phyloP scores from a whole-genome alignment of 2,113 vertebrate species.

The Xiphias gladius region DNA sequence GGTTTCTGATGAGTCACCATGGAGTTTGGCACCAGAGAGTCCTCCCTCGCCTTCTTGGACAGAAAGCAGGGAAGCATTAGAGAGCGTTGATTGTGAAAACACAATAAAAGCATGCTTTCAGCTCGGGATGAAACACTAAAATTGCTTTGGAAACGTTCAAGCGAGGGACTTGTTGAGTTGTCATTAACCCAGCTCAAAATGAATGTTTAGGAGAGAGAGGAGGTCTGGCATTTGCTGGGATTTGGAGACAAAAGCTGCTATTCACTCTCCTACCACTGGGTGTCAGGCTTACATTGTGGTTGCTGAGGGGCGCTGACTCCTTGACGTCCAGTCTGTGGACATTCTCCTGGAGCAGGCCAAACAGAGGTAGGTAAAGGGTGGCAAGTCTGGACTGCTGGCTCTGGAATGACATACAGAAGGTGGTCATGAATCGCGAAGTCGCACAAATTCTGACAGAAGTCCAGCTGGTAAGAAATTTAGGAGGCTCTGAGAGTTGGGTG shows the following conservation, averaged over 20 bases:
- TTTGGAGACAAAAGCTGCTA: neutral
- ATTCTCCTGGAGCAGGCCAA: conserved; percentile 95
- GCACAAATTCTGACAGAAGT: neutral
- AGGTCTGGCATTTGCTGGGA: neutral
- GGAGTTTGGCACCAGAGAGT: conserved; percentile 82
- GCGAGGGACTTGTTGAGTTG: neutral
- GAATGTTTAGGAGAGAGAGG: neutral
- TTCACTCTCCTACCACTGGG: conserved; percentile 45
- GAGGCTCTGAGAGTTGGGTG: neutral
- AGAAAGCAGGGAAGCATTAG: conserved; percentile 28
- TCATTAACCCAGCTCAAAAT: neutral
- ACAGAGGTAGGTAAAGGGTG: conserved; percentile 95
- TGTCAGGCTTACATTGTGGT: conserved; percentile 84
- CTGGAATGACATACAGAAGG: conserved; percentile 79
- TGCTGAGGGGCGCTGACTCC: conserved; percentile 88
- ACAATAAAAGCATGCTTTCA: neutral
- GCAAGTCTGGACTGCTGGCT: conserved; percentile 94
- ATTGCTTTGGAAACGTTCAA: neutral
- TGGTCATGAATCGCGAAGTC: neutral
- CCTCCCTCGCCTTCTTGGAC: conserved; percentile 89
- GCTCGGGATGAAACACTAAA: neutral
- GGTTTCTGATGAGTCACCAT: conserved; percentile 90
- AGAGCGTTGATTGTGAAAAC: neutral
- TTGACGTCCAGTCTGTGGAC: conserved; percentile 92
- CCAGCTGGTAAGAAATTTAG: neutral